Base-by-base conservation (phyloP, 2,888 invertebrate genomes). In the Cerastis rubricosa region DNA sequence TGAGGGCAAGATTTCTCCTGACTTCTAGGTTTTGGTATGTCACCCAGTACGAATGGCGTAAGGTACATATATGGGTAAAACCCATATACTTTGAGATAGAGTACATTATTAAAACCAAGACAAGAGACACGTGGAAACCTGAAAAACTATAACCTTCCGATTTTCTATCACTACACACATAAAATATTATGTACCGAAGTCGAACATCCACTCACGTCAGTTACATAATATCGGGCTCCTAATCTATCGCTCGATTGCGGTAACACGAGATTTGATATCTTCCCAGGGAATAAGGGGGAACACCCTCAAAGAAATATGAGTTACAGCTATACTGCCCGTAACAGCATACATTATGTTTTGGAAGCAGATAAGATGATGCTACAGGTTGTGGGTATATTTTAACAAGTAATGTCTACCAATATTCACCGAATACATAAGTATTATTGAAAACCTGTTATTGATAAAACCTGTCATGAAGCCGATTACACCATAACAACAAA, bases 211-310 rank as follows among this genome's bases (percentile, higher is more conserved):
- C n/a, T 49, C n/a, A 67, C n/a, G 29, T 61, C 59, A 67, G 67
- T 43, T n/a, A 67, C n/a, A 67, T 43, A n/a, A 59, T 59, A 67
- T 67, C 49, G 22, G 22, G 68, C 35, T 64, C 57, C 47, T 71
- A 64, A 78, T 71, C 64, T 65, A 49, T 57, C 71, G 43, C 54
- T 49, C 64, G 57, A 47, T n/a, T 40, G 43, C 47, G 43, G 54
- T 47, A 78, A 64, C 40, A 78, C 29, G 71, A 78, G 71, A 78
- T 78, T 78, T 71, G 64, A 78, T 71, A 71, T 78, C 71, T 65
- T 71, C 11, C 43, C 35, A 35, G 49, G 59, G 59, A 76, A 67
- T 77, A 59, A 49, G 25, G 57, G 29, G 29, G 49, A 67, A 51
- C 49, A 29, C 8, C 3, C 22, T 43, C 17, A 14, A 61, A 78